Evolutionary conservation across 2,113 vertebrate genomes (phyloP), one percentile per base, ranked within the genome.

Genomic region (Dasyornis broadbenti): DNA sequence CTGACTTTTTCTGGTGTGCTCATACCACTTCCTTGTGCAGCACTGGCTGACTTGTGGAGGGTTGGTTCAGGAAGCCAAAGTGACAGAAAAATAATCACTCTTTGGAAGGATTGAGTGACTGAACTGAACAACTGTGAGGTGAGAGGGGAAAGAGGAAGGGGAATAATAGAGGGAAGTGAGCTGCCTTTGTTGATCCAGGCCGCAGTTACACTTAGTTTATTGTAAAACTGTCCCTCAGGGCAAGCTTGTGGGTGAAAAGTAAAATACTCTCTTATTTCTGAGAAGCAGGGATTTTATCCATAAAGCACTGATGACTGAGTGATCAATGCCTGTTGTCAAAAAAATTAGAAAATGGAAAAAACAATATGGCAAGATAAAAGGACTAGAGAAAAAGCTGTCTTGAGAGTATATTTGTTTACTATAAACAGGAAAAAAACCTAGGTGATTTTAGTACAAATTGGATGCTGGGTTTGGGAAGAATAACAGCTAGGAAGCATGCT

Each of bases 91-190:
- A 53, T 80, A 93, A 86, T 88, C 23, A 21, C 47, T 50, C 24
- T 61, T 59, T 66, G 59, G 42, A 86, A 73, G 82, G 80, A 44
- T 31, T 92, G 71, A 73, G 93, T 95, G 88, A 71, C 75, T 93
- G 79, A 85, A 82, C 72, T 82, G 52, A 91, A 26, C 40, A 91
- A 69, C 53, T 70, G 45, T 65, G 82, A 90, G 85, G 82, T 94
- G 94, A 94, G 82, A 93, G 69, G 61, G 50, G 44, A 89, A 66
- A 39, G 60, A 92, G 79, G 90, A 94, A 95, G 27, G 70, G 68
- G 66, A 92, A 88, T 94, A 93, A 92, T 94, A 80, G 75, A 88
- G 88, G 94, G 88, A 95, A 94, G 63, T 95, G 90, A 82, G 50
- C 65, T 89, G 82, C 73, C 26, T 72, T 60, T 94, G 88, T 92